Percentiles rank a stretch among this genome's conserved stretches.
Conservation (phyloP, 2,797 vertebrate genomes). For the Nannoperca obscura region DNA sequence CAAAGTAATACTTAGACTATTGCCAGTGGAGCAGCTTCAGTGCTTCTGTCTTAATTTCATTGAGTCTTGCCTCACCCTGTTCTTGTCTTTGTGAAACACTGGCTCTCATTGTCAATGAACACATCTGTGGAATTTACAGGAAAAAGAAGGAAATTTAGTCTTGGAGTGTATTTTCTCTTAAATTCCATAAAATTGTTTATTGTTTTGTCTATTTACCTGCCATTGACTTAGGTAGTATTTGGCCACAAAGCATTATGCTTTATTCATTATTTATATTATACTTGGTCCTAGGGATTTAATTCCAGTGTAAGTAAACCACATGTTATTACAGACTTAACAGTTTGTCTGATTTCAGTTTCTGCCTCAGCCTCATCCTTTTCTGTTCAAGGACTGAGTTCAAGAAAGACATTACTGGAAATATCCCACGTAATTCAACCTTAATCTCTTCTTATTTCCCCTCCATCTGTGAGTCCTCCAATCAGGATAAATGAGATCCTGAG, state of each 20-base stretch:
- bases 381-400: background rate
- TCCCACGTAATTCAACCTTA: background rate
- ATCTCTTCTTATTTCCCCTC: background rate
- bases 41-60: slow-evolving; percentile 9
- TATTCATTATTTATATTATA: background rate
- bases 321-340: background rate
- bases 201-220: slow-evolving; percentile 7
- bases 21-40: slow-evolving; percentile 7
- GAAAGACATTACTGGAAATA: background rate
- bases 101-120: slow-evolving; percentile 12
- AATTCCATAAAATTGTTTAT: background rate
- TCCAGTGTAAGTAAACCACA: no score
- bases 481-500: background rate
- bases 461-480: background rate
- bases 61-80: slow-evolving; percentile 9
- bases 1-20: slow-evolving; percentile 6
- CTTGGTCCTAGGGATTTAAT: background rate
- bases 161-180: background rate
- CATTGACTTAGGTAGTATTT: background rate
- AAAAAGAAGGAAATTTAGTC: background rate
- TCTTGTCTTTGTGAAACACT: slow-evolving; percentile 15
- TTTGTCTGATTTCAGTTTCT: background rate
- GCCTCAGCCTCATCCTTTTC: background rate
- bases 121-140: background rate
- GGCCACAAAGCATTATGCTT: background rate